These are phyloP conservation scores for Calvadosia cruxmelitensis DNA, from an alignment of 30 jellyfish, hydroid and myxozoan genomes.

Conservation along the genomic window DNA sequence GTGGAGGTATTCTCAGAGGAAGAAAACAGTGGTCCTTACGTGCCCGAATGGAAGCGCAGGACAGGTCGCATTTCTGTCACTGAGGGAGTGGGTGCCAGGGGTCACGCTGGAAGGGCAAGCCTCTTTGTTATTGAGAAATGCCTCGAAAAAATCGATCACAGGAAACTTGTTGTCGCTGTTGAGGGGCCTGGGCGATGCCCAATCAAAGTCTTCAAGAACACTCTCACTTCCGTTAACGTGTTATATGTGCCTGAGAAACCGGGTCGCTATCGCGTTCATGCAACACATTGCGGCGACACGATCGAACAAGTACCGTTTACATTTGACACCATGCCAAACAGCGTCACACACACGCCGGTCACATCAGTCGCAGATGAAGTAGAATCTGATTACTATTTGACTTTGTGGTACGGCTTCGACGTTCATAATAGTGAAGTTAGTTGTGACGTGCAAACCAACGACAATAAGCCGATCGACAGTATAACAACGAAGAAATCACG, in stretches of 20 bases:
- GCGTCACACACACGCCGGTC: not conserved
- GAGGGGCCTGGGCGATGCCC: constrained; percentile 25
- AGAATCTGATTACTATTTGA: not conserved
- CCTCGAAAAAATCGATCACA: constrained; percentile 16
- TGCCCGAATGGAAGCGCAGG: constrained; percentile 10
- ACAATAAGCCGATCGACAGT: not conserved
- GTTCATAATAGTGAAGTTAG: not conserved
- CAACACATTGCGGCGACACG: constrained; percentile 37
- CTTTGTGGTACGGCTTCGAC: not conserved
- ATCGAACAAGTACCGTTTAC: constrained; percentile 56
- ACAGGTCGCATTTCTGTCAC: constrained; percentile 23
- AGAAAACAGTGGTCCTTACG: not conserved
- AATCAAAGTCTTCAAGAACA: constrained; percentile 41
- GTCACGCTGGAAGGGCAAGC: constrained; percentile 37
- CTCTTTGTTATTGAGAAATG: constrained; percentile 45
- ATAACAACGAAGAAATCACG: not conserved
- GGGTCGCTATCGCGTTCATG: constrained; percentile 47
- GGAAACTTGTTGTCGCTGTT: constrained; percentile 49
- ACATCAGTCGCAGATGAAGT: not conserved
- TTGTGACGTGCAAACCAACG: not conserved
- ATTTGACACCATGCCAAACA: constrained; percentile 19
- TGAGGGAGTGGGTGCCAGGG: constrained; percentile 47
- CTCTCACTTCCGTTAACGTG: constrained; percentile 52
- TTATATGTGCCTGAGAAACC: constrained; percentile 47
- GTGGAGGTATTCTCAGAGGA: not conserved